Conservation (phyloP, 2,888 invertebrate genomes). For the Nephrotoma appendiculata region DNA sequence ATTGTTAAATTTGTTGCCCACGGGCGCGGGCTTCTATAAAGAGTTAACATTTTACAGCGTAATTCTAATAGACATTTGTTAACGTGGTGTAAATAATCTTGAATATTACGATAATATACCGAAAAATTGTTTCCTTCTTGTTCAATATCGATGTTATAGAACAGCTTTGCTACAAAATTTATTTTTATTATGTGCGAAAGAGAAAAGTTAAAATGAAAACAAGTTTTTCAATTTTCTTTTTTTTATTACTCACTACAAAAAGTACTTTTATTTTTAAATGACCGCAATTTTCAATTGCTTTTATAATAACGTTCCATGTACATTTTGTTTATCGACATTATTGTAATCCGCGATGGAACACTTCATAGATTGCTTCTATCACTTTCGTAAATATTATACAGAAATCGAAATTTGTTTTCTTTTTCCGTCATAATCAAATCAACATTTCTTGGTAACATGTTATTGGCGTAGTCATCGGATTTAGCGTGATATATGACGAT, state of each 20-base stretch:
- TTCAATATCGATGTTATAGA: not conserved
- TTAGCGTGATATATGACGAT: not conserved
- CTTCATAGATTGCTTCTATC: too few relatives aligned
- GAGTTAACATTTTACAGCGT: too few relatives aligned
- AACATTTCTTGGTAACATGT: too few relatives aligned
- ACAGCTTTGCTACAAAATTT: not conserved
- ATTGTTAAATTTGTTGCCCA: too few relatives aligned
- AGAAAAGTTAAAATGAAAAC: not conserved
- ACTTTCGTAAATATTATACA: too few relatives aligned
- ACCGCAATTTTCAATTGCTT: not conserved
- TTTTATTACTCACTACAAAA: not conserved
- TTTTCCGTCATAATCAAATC: too few relatives aligned
- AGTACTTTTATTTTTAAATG: not conserved
- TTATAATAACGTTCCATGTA: not conserved
- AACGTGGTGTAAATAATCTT: not conserved
- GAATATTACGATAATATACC: not conserved
- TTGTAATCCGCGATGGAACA: too few relatives aligned
- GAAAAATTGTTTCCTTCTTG: not conserved
- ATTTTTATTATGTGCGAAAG: not conserved
- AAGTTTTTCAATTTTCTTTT: not conserved
- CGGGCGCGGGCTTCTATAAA: too few relatives aligned
- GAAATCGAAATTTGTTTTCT: too few relatives aligned
- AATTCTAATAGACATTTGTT: too few relatives aligned
- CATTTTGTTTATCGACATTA: too few relatives aligned
- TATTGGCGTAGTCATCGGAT: not conserved